A percentile compares a stretch with the other conserved stretches of the same genome.
Conservation (phyloP, 1,140 invertebrate genomes). For the Venturia canescens region DNA sequence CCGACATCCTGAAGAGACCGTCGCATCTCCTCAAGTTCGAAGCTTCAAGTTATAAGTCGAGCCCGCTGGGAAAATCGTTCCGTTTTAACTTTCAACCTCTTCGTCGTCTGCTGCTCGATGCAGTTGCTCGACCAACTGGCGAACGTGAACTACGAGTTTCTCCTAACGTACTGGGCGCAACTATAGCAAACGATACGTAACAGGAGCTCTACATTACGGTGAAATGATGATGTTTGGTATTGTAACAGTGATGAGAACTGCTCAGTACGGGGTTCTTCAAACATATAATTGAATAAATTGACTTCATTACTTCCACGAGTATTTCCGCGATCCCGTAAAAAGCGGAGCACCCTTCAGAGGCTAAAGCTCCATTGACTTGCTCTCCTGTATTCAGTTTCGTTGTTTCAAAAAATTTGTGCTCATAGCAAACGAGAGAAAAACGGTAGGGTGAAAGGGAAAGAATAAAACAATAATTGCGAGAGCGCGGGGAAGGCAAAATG, state of each 20-base stretch:
- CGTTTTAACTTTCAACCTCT: slow-evolving; percentile 31
- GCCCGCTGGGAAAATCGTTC: slow-evolving; percentile 23
- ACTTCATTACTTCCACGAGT: no score
- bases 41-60: slow-evolving; percentile 11
- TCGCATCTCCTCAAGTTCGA: not conserved
- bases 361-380: no score
- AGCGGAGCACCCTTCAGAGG: no score
- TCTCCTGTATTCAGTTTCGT: no score
- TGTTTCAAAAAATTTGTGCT: not conserved
- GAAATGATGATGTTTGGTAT: no score
- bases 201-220: not conserved
- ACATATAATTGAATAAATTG: no score
- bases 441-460: not conserved
- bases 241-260: no score
- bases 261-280: no score
- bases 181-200: not conserved
- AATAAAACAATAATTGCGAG: not conserved
- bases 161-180: not conserved
- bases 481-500: not conserved
- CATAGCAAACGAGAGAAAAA: not conserved
- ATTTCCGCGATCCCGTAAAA: no score
- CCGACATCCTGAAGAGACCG: not conserved
- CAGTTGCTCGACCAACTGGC: slow-evolving; percentile 1
- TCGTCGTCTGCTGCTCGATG: not conserved
- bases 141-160: slow-evolving; percentile 26